A percentile compares a stretch with the other conserved stretches of the same genome.
Evolutionary conservation across 2,113 vertebrate species (phyloP).

Genomic region (Opisthocomus hoazin): DNA sequence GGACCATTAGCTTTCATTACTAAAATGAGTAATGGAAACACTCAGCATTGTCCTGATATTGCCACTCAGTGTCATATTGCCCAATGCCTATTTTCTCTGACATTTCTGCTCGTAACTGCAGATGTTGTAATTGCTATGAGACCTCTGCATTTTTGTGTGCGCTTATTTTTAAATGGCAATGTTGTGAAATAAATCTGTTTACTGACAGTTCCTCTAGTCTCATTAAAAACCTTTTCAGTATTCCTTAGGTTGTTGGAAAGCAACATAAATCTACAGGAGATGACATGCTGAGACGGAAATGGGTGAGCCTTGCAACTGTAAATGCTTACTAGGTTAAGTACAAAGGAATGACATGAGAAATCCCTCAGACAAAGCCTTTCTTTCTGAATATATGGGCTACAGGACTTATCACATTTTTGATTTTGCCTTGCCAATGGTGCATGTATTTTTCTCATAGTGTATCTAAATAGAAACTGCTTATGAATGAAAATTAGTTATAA

Average conservation of each 20-base stretch:
- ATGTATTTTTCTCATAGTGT: not conserved
- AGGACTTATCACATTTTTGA: not conserved
- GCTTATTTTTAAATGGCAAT: not conserved
- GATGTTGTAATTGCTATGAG: not conserved
- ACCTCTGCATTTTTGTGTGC: not conserved
- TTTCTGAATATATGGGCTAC: not conserved
- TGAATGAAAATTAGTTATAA: not conserved
- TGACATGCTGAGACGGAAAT: not conserved
- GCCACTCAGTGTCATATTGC: not conserved
- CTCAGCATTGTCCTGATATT: not conserved
- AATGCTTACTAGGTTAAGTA: not conserved
- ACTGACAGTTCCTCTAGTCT: not conserved
- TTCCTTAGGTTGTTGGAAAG: not conserved
- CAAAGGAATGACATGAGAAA: not conserved
- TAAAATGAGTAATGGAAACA: not conserved
- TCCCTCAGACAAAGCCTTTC: not conserved
- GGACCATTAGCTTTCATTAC: conserved; percentile 16
- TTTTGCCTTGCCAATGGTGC: not conserved
- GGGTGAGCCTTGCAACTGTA: not conserved
- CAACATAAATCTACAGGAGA: not conserved
- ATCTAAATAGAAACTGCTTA: not conserved
- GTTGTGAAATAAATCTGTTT: not conserved
- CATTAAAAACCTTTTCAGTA: not conserved
- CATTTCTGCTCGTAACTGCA: not conserved
- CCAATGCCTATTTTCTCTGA: not conserved